These are phyloP conservation scores for Salmo trutta DNA, from an alignment of 2,797 vertebrate genomes.

Conservation along the genomic window DNA sequence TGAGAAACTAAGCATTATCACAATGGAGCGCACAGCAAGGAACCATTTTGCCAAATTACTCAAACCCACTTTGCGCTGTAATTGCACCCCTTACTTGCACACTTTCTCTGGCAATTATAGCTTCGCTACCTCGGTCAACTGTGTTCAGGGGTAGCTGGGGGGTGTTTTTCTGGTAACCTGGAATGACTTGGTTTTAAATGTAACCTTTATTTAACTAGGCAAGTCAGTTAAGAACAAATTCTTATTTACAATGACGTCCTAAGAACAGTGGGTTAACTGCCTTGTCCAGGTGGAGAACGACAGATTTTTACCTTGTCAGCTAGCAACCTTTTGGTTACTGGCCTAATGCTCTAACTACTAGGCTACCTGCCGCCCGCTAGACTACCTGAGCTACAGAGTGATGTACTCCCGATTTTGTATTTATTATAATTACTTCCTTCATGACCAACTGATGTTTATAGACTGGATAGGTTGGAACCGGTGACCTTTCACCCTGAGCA, in stretches of 20 bases:
- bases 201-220: background rate
- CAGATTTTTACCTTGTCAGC: too few relatives aligned
- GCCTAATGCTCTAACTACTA: too few relatives aligned
- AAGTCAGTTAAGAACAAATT: background rate
- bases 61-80: constrained; percentile 29
- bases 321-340: too few relatives aligned
- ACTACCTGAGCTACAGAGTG: too few relatives aligned
- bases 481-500: background rate
- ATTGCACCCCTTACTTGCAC: constrained; percentile 34
- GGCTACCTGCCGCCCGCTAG: too few relatives aligned
- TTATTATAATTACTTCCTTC: too few relatives aligned
- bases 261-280: too few relatives aligned
- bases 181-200: constrained; percentile 8
- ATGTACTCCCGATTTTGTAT: too few relatives aligned
- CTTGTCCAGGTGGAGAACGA: too few relatives aligned
- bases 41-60: constrained; percentile 40
- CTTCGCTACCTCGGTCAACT: background rate
- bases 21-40: constrained; percentile 39
- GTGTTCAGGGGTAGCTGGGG: constrained; percentile 1
- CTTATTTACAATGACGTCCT: background rate
- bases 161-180: constrained; percentile 15
- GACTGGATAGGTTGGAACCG: too few relatives aligned
- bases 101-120: constrained; percentile 21
- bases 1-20: constrained; percentile 46
- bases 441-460: too few relatives aligned